These are phyloP conservation scores for Porites lobata DNA, from an alignment of 92 coral and sea anemone species.

Conservation along the genomic window DNA sequence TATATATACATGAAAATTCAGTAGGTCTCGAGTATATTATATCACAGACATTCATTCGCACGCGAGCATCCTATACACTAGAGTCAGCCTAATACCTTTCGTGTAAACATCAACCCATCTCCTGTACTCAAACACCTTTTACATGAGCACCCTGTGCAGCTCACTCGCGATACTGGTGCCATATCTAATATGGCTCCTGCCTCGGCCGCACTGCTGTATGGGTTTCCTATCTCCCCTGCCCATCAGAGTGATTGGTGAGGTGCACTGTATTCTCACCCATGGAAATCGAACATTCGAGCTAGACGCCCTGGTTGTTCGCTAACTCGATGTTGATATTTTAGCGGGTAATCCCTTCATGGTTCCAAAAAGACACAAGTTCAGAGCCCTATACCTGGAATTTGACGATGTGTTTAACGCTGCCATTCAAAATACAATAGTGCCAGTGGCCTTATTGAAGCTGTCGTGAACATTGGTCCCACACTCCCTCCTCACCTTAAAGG, in stretches of 20 bases:
- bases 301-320: conserved; percentile 56
- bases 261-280: conserved; percentile 62
- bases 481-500: conserved; percentile 66
- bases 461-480: conserved; percentile 48
- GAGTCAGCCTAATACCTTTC: background rate
- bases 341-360: conserved; percentile 65
- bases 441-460: conserved; percentile 60
- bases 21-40: no score
- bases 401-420: conserved; percentile 58
- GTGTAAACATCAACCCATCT: background rate
- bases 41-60: no score
- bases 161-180: conserved; percentile 65
- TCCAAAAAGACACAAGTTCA: conserved; percentile 53
- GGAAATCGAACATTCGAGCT: conserved; percentile 36
- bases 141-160: conserved; percentile 44
- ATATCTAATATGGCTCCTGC: conserved; percentile 55
- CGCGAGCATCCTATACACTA: no score
- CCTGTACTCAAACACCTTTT: background rate
- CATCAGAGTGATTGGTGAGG: conserved; percentile 40
- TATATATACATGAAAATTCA: no score
- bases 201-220: conserved; percentile 43
- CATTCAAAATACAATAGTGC: conserved; percentile 75
- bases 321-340: conserved; percentile 41
- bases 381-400: conserved; percentile 46
- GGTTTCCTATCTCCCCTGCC: conserved; percentile 33